phyloP scores from a whole-genome alignment of 2,113 vertebrate genomes.

The Neotragus moschatus region DNA sequence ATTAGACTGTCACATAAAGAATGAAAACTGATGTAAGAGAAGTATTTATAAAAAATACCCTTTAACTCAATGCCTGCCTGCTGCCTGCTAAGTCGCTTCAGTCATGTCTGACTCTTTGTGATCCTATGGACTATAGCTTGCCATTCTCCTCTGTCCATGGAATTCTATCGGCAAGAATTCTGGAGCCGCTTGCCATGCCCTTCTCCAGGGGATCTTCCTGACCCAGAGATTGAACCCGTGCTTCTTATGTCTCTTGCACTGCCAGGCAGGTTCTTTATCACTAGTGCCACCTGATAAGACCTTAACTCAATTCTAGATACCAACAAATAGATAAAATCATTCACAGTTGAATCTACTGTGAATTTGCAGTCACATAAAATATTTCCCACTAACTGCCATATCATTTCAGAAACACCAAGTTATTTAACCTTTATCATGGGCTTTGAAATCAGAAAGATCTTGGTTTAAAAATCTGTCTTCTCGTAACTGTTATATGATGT shows the following conservation, averaged over 20 bases:
- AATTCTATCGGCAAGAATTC: neutral
- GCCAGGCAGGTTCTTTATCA: neutral
- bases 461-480: neutral
- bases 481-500: neutral
- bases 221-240: neutral
- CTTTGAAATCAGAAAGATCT: neutral
- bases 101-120: neutral
- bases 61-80: neutral
- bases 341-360: neutral
- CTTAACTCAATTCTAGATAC: neutral
- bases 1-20: neutral
- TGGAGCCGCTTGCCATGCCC: neutral
- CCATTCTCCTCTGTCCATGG: neutral
- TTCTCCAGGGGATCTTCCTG: neutral
- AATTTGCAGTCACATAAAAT: neutral
- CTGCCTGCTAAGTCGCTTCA: neutral
- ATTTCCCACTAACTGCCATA: neutral
- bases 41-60: neutral
- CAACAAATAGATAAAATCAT: neutral
- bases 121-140: neutral
- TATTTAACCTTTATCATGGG: conserved; percentile 1
- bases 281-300: neutral
- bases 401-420: neutral
- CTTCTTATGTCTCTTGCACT: neutral
- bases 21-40: neutral